Evolutionary conservation across 2,888 invertebrate species (phyloP), one percentile per base, ranked within the genome.

Genomic region (Dicyrtomina minuta): DNA sequence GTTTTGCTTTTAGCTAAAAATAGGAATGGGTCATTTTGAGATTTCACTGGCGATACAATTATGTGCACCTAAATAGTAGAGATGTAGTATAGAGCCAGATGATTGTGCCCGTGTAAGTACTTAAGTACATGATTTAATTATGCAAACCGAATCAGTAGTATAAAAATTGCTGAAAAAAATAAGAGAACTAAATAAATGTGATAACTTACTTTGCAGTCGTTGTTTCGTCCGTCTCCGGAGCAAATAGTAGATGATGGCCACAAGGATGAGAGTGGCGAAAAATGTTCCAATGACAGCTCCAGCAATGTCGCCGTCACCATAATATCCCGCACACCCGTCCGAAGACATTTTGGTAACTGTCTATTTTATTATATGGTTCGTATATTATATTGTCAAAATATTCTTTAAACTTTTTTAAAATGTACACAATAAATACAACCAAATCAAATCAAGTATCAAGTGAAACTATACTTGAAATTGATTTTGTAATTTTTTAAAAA

Each of bases 201-300:
- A n/a, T n/a, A n/a, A 75, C 84, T 82, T 82, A 86, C 85, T 85
- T 84, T 85, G 84, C 72, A 72, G 46, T 24, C 84, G 85, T 74
- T 86, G 85, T 79, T 86, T 86, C 83, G 87, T 87, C 83, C 87
- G 87, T 79, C 86, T 83, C 81, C 84, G 85, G 81, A 87, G 87
- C 77, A 87, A 81, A 79, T 87, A 83, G 79, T 84, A 86, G 70
- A 84, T 85, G 49, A 85, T 83, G 66, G 84, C 87, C 44, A 87
- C 83, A 69, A 89, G 82, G 67, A 88, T 81, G 70, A 87, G 82
- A 76, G 89, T 88, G 76, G 86, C 86, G 77, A 89, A 80, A 80
- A 89, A 87, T 77, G 89, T 89, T 79, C 89, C 87, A 77, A 90
- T 85, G 72, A 90, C 88, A 75, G 89, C 87, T 71, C 88, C 87